Evolutionary conservation across 1,140 invertebrate species (phyloP), one percentile per base, ranked within the genome.

Genomic region (Lepidotrigona ventralis): DNA sequence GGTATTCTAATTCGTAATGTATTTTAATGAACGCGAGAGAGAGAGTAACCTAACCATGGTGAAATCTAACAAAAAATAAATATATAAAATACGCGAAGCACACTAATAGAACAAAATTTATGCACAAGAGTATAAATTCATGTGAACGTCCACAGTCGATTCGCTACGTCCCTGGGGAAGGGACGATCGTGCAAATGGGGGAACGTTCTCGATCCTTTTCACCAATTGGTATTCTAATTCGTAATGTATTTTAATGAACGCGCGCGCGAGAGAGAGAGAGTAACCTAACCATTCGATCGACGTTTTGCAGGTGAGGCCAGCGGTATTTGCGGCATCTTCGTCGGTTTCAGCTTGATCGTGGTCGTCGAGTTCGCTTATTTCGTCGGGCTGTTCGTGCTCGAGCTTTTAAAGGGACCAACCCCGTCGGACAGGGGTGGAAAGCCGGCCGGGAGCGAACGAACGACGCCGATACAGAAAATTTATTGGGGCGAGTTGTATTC

Each of bases 331-430:
- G 95, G 95, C 1, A 94, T 96, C 78, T 95, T 96, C 58, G 94
- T 96, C 21, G 95, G 95, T 33, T 96, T 95, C 90, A 96, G 95
- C 86, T 93, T 96, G 71, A 93, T 96, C 15, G 95, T 94, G 29
- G 88, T 95, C 2, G 90, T 95, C 5, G 95, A 96, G 88, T 93
- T 96, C 39, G 85, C 95, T 29, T 96, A 96, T 81, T 96, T 95
- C 85, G 93, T 94, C 78, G 91, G 94, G 0, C 89, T 91, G 23
- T 69, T 88, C 56, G 66, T 90, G 19, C 75, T 74, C 29, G 86
- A 88, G 63, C 39, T 83, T 60, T 51, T 78, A 33, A 78, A 70
- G 46, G 75, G 66, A 2, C 75, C 81, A 29, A 5, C 19, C 19
- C 11, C 53, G 39, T n/a, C 68, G 12, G n/a, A 53, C n/a, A 60